Evolutionary conservation across 1,140 invertebrate species (phyloP).

Genomic region (Asbolus verrucosus): DNA sequence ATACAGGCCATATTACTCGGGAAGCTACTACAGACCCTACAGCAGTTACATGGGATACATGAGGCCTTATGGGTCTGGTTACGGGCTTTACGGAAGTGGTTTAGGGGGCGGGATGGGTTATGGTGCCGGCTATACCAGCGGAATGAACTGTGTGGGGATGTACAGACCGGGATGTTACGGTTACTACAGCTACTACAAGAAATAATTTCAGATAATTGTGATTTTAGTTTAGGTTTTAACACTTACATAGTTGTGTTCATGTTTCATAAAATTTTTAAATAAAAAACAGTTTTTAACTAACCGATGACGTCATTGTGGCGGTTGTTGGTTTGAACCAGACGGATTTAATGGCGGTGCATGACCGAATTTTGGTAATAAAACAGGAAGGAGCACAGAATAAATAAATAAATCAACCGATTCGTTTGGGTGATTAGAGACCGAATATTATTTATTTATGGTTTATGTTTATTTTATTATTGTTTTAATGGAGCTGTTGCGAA

Average conservation of each 20-base stretch:
- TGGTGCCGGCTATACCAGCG: conserved; percentile 18
- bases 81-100: conserved; percentile 29
- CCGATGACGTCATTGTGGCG: too few species aligned
- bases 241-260: neutral
- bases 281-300: too few species aligned
- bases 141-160: conserved; percentile 31
- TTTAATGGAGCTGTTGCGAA: neutral
- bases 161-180: conserved; percentile 28
- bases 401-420: too few species aligned
- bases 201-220: conserved; percentile 6
- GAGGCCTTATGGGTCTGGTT: too few species aligned
- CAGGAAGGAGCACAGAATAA: too few species aligned
- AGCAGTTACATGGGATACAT: conserved; percentile 35
- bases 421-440: too few species aligned
- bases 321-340: too few species aligned
- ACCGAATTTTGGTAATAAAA: too few species aligned
- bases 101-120: neutral
- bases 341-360: too few species aligned
- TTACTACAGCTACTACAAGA: conserved; percentile 32
- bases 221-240: neutral
- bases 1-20: conserved; percentile 17
- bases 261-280: too few species aligned
- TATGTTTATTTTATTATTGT: conserved; percentile 22
- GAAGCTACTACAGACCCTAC: conserved; percentile 9
- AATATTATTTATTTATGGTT: neutral